These are phyloP conservation scores for Plestiodon gilberti DNA, from an alignment of 2,113 vertebrate genomes.

Conservation along the genomic window DNA sequence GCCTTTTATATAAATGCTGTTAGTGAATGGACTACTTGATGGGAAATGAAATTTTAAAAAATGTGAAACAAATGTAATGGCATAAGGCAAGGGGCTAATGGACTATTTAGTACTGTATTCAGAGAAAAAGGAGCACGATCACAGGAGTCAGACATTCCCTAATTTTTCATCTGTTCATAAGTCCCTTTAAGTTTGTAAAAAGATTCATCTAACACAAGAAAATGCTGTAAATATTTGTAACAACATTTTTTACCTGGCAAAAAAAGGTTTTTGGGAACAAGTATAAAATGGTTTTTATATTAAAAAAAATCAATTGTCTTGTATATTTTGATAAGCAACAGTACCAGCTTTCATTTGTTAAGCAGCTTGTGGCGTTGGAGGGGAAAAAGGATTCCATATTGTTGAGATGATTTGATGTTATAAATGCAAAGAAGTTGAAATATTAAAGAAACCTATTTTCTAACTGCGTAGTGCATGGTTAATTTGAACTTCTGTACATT, in stretches of 20 bases:
- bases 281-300: slow-evolving; percentile 84
- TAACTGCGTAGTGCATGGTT: slow-evolving; percentile 81
- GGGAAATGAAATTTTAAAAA: slow-evolving; percentile 54
- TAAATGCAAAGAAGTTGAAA: slow-evolving; percentile 83
- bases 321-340: slow-evolving; percentile 87
- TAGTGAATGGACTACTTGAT: slow-evolving; percentile 59
- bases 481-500: slow-evolving; percentile 79
- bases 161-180: slow-evolving; percentile 69
- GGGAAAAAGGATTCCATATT: slow-evolving; percentile 76
- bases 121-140: slow-evolving; percentile 52
- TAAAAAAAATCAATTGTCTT: slow-evolving; percentile 73
- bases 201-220: slow-evolving; percentile 76
- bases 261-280: slow-evolving; percentile 81
- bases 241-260: slow-evolving; percentile 76
- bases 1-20: slow-evolving; percentile 60
- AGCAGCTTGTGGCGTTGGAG: slow-evolving; percentile 75
- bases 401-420: slow-evolving; percentile 78
- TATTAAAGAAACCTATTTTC: slow-evolving; percentile 88
- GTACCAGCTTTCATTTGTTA: slow-evolving; percentile 86
- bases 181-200: slow-evolving; percentile 73
- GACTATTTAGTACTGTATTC: slow-evolving; percentile 66
- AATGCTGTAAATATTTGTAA: slow-evolving; percentile 83
- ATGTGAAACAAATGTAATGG: slow-evolving; percentile 61
- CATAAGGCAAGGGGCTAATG: slow-evolving; percentile 49
- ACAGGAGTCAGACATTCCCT: slow-evolving; percentile 62